Base-by-base conservation (phyloP, 2,888 invertebrate species). In the Ochropleura leucogaster region DNA sequence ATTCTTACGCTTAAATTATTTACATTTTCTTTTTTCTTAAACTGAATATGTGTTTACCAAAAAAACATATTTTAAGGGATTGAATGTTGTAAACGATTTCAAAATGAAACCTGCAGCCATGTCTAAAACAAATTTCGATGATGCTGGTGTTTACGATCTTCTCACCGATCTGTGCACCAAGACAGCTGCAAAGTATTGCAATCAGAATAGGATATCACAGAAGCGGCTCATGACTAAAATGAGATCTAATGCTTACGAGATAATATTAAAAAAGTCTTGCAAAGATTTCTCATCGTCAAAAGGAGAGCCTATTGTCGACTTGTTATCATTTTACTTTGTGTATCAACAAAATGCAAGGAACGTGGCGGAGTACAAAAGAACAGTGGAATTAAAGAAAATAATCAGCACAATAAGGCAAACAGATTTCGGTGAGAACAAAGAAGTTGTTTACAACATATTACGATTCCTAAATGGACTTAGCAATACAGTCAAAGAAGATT, bases 181-280 rank as follows among this genome's bases (percentile, higher is more conserved):
- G 87, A 93, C 93, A 51, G 94, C 95, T 40, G 86, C 90, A 51
- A 93, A 93, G 80, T 93, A 94, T 82, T 90, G 91, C 77, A 80
- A 80, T 53, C 91, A 93, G 46, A 94, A 88, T 70, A 91, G 89
- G 80, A 83, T 94, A 78, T 92, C 95, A 55, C 93, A 92, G 71
- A 95, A 91, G 76, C 82, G 85, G 18, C 88, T 95, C 9, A 86
- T 90, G 30, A 85, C 88, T 8, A 94, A 94, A 90, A 94, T 96
- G 95, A 91, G 96, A 74, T 93, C 96, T 6, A 88, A 90, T 71
- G 91, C 94, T 0, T 96, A 94, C 75, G 96, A 96, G 86, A 93
- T 96, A 42, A 94, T 96, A 79, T 87, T 96, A 53, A 95, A 94
- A 82, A 96, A 94, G 85, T 90, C 93, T 14, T 66, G 87, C 1